Evolutionary conservation across 2,888 invertebrate genomes (phyloP).

Genomic region (Elgonia sp.): DNA sequence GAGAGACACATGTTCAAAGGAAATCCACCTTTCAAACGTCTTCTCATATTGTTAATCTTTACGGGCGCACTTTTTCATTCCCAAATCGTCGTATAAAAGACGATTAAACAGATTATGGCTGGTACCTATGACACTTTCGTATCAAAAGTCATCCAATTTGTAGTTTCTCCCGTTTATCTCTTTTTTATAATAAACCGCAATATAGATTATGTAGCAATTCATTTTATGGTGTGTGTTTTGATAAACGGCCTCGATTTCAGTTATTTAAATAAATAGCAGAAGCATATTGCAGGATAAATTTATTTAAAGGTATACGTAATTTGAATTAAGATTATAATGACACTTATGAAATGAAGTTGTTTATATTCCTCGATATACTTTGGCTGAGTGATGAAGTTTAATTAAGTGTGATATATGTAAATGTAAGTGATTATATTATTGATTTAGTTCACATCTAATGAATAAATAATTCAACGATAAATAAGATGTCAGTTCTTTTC

Average conservation of each 20-base stretch:
- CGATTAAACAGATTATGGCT: slow-evolving; percentile 66
- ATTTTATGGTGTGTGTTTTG: slow-evolving; percentile 11
- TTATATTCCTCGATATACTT: too few species aligned
- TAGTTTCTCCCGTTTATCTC: slow-evolving; percentile 55
- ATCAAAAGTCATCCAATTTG: slow-evolving; percentile 67
- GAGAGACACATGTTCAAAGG: slow-evolving; percentile 67
- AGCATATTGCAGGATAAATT: not conserved
- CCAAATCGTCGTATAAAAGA: slow-evolving; percentile 47
- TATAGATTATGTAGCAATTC: slow-evolving; percentile 30
- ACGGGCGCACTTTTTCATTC: slow-evolving; percentile 49
- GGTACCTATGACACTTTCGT: slow-evolving; percentile 50
- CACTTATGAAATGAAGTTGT: too few species aligned
- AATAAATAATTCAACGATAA: too few species aligned
- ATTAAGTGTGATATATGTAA: too few species aligned
- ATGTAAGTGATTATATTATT: too few species aligned
- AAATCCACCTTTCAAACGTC: slow-evolving; percentile 64
- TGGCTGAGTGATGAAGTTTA: too few species aligned
- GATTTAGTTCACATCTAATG: too few species aligned
- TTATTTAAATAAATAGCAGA: not conserved
- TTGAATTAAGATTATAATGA: too few species aligned
- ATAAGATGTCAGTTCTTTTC: too few species aligned
- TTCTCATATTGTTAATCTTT: slow-evolving; percentile 66
- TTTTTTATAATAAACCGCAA: slow-evolving; percentile 44
- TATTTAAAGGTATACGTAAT: too few species aligned
- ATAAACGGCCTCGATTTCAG: slow-evolving; percentile 16